Evolutionary conservation across 2,113 vertebrate genomes (phyloP), one percentile per base, ranked within the genome.

Genomic region (Phrynosoma blainvillii): DNA sequence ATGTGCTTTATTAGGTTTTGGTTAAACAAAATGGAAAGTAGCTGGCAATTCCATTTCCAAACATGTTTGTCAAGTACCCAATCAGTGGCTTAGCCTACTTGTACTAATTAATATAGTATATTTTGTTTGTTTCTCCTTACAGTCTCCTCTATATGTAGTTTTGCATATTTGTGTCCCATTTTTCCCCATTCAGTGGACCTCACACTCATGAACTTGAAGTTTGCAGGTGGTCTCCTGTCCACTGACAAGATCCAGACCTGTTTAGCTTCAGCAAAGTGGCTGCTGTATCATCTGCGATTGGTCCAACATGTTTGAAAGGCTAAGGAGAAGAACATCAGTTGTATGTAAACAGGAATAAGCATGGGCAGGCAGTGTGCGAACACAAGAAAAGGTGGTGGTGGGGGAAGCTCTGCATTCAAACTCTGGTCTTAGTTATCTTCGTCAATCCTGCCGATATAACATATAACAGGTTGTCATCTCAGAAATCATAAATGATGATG

Each of bases 21-120:
- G 2, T 76, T 76, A 65, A 11, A 10, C 14, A 52, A 32, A 56
- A 56, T 74, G 40, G 32, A 54, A n/a, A 42, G 32, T 1, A 2
- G 71, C 86, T 16, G 7, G 74, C 13, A 84, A 42, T 75, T 68
- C 74, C 36, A 5, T 36, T 91, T 89, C 78, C 23, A 2, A 59
- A 81, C 11, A 65, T 91, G 25, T 88, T 91, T 91, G 65, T 25
- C 78, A 16, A 87, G 75, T 47, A 62, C 42, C 2, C 32, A 65
- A 23, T 23, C 20, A 47, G 6, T 25, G 20, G n/a, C n/a, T 65
- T 74, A 30, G 20, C 30, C 54, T 65, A 13, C 79, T 47, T 30
- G 70, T 40, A 9, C 70, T 59, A 56, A 6, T 14, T 59, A 80
- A 80, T 52, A 86, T 16, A 65, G 59, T 62, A 62, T 18, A 62